These are phyloP conservation scores for Lagopus leucura DNA, from an alignment of 2,113 vertebrate genomes.

Conservation along the genomic window DNA sequence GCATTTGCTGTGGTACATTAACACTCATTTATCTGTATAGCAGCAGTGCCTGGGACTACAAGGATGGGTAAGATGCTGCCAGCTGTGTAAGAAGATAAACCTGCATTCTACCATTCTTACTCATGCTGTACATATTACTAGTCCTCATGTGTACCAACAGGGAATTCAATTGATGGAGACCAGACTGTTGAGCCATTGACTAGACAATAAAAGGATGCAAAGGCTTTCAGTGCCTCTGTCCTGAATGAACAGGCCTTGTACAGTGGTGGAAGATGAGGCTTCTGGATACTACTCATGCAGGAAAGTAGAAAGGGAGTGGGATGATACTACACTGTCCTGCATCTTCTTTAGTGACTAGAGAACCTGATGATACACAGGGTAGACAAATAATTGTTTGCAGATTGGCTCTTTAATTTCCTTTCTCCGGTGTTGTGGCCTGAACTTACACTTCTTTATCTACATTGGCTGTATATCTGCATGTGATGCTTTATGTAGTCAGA, in stretches of 20 bases:
- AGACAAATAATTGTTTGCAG: neutral
- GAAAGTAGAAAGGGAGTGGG: neutral
- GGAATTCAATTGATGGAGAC: neutral
- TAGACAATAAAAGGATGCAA: neutral
- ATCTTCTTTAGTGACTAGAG: neutral
- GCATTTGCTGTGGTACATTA: neutral
- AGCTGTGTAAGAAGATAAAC: neutral
- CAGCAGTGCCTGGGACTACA: neutral
- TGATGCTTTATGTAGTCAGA: neutral
- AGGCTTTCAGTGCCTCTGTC: neutral
- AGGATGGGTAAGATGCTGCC: neutral
- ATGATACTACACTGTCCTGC: neutral
- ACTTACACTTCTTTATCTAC: neutral
- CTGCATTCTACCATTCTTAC: neutral
- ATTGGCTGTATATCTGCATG: neutral
- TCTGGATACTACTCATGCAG: neutral
- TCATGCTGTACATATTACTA: neutral
- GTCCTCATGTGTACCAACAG: neutral
- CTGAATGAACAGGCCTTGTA: neutral
- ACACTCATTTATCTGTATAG: neutral
- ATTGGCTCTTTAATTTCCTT: neutral
- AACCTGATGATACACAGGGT: neutral
- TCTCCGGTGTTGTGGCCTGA: neutral
- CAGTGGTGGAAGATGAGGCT: accelerated
- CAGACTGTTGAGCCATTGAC: neutral